These are phyloP conservation scores for Arrhopalites spinosus DNA, from an alignment of 2,888 invertebrate genomes.

Conservation along the genomic window DNA sequence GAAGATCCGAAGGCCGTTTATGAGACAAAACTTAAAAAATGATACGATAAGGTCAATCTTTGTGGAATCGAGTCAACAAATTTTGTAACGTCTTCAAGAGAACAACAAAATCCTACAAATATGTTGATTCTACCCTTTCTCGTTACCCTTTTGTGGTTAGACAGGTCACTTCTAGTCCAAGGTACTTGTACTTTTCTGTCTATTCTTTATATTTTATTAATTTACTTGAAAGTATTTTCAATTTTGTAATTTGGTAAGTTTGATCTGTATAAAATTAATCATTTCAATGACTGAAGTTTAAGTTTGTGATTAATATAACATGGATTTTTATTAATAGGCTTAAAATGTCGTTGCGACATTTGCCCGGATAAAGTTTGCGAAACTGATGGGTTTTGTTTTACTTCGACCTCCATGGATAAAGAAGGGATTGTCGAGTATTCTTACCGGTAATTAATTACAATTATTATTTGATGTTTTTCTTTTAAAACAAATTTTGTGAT, in stretches of 20 bases:
- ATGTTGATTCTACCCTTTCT: slow-evolving; percentile 17
- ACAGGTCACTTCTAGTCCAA: slow-evolving; percentile 22
- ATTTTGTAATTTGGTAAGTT: too few relatives aligned
- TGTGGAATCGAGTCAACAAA: too few relatives aligned
- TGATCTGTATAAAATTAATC: too few relatives aligned
- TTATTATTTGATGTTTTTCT: not conserved
- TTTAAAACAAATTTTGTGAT: not conserved
- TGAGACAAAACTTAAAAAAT: too few relatives aligned
- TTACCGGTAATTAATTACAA: slow-evolving; percentile 69
- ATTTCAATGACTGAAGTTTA: too few relatives aligned
- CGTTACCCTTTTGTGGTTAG: slow-evolving; percentile 5
- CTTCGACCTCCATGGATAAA: slow-evolving; percentile 71
- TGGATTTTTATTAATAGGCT: not conserved
- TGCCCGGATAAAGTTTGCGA: slow-evolving; percentile 77
- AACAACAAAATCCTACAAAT: too few relatives aligned
- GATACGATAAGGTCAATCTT: too few relatives aligned
- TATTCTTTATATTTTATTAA: too few relatives aligned
- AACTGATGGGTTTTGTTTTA: slow-evolving; percentile 88
- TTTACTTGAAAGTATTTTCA: too few relatives aligned
- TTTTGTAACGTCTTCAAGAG: too few relatives aligned
- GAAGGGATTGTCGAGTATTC: slow-evolving; percentile 68
- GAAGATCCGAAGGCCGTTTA: too few relatives aligned
- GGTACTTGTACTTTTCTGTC: slow-evolving; percentile 1
- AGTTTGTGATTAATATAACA: too few relatives aligned
- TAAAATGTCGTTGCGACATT: slow-evolving; percentile 81